phyloP scores from a whole-genome alignment of 2,888 invertebrate species.

The Ectemnius cavifrons region DNA sequence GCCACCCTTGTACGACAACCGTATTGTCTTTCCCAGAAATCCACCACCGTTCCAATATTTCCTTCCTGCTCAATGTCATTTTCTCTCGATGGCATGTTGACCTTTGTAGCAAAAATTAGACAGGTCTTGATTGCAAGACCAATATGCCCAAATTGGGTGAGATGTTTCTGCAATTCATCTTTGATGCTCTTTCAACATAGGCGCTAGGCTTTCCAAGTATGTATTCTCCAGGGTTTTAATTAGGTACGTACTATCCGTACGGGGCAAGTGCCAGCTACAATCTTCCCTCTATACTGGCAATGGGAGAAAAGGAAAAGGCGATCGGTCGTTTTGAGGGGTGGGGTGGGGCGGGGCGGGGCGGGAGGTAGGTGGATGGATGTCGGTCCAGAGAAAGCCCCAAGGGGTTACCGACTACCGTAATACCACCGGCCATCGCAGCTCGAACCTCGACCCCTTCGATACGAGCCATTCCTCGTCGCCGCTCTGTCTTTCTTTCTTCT shows the following conservation, averaged over 20 bases:
- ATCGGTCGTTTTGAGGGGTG: slow-evolving; percentile 11
- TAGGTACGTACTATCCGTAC: slow-evolving; percentile 8
- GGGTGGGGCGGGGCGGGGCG: slow-evolving; percentile 12
- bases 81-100: not conserved
- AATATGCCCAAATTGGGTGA: not conserved
- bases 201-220: not conserved
- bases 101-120: not conserved
- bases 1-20: not conserved
- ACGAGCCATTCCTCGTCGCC: slow-evolving; percentile 5
- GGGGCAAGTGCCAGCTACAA: slow-evolving; percentile 4
- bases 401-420: slow-evolving; percentile 40
- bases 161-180: not conserved
- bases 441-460: slow-evolving; percentile 3
- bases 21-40: not conserved
- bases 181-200: not conserved
- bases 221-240: slow-evolving; percentile 17
- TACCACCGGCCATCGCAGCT: slow-evolving; percentile 50
- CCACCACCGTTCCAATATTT: no score
- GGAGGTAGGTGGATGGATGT: slow-evolving; percentile 8
- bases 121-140: not conserved
- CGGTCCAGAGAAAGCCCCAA: slow-evolving; percentile 34
- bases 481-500: slow-evolving; percentile 11
- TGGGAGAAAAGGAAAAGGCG: slow-evolving; percentile 23
- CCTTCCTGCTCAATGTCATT: not conserved
- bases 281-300: not conserved